Evolutionary conservation across 2,888 invertebrate genomes (phyloP), one percentile per base, ranked within the genome.

Genomic region (Spodoptera littoralis): DNA sequence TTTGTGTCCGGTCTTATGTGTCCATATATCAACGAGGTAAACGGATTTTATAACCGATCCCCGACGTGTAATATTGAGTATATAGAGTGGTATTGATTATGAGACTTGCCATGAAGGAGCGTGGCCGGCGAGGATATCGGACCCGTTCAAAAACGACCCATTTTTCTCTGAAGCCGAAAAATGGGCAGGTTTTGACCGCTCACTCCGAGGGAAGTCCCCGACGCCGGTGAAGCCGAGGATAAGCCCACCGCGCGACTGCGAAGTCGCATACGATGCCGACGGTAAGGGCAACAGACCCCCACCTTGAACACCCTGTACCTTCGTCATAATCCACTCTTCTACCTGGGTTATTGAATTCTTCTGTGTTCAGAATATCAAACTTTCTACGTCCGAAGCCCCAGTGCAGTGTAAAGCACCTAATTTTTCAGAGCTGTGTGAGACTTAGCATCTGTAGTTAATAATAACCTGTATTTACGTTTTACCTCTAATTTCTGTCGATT

Each of bases 191-290:
- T 94, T 95, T 95, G 96, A 95, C 92, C 95, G 95, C 77, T 95
- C 95, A 82, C 95, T 95, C 85, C 93, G 95, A 84, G 94, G 94
- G 84, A 92, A 89, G 85, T 96, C 96, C 73, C 96, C 97, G 82
- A 97, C 97, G 84, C 97, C 97, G 59, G 96, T 96, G 89, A 97
- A 97, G 95, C 95, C 96, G 84, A 96, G 96, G 90, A 95, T 95
- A 87, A 96, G 95, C 93, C 95, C 92, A 83, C 96, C 97, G 79
- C 96, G 96, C 77, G 96, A 96, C 87, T 95, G 95, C 85, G 96
- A 97, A 93, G 95, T 97, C 86, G 96, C 96, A 82, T 97, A 95
- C 92, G 97, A 97, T 94, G 95, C 96, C 92, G 96, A 97, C 88
- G 97, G 97, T 96, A 96, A 96, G 95, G 93, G 92, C 91, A 88